Conservation (phyloP, 2,113 vertebrate species). For the Onychostruthus taczanowskii region DNA sequence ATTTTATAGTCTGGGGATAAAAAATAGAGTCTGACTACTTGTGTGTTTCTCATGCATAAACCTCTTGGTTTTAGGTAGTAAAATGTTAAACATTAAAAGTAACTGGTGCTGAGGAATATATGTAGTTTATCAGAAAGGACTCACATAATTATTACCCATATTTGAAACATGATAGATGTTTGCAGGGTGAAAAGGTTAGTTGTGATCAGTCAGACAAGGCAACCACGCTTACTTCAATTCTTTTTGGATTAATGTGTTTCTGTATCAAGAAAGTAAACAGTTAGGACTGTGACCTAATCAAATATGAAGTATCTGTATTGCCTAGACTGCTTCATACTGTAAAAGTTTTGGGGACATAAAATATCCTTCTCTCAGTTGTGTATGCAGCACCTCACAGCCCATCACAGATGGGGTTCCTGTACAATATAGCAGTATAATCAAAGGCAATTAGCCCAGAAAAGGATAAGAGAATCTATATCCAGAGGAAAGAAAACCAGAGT, state of each 20-base stretch:
- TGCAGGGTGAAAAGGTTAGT: not conserved
- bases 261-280: not conserved
- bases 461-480: not conserved
- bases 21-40: not conserved
- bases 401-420: not conserved
- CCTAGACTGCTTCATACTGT: not conserved
- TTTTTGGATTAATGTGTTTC: not conserved
- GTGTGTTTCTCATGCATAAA: not conserved
- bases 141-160: fast-evolving
- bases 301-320: not conserved
- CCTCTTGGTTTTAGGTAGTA: not conserved
- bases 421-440: not conserved
- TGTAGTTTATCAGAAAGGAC: not conserved
- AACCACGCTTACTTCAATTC: not conserved
- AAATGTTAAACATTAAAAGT: not conserved
- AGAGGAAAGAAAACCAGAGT: not conserved
- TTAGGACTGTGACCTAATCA: not conserved
- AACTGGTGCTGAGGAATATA: not conserved
- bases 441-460: not conserved
- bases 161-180: not conserved
- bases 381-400: not conserved
- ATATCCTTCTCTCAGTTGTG: not conserved
- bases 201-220: not conserved
- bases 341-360: not conserved
- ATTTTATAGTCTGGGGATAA: not conserved